Evolutionary conservation across 2,888 invertebrate genomes (phyloP).

Genomic region (Molorchus minor): DNA sequence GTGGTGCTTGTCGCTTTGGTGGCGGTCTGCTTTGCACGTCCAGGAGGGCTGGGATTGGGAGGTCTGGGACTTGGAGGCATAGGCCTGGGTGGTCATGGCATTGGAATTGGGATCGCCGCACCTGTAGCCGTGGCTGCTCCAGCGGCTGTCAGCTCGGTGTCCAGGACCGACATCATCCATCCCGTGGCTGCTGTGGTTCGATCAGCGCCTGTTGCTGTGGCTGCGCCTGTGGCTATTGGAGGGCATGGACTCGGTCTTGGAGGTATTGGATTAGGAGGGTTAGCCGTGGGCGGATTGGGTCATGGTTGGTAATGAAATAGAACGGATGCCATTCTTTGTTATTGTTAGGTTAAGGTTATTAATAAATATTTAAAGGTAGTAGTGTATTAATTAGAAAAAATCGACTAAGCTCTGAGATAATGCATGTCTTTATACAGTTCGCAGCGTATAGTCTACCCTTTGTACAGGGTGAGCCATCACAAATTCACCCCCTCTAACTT

Average conservation of each 20-base stretch:
- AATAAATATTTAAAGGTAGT: no score
- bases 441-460: no score
- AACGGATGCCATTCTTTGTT: no score
- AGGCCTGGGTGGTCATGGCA: constrained; percentile 8
- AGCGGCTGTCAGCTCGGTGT: constrained; percentile 26
- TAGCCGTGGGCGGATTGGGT: not conserved
- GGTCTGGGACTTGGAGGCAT: no score
- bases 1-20: constrained; percentile 60
- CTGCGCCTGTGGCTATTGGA: not conserved
- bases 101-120: constrained; percentile 31
- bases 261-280: constrained; percentile 10
- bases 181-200: constrained; percentile 16
- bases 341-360: no score
- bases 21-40: constrained; percentile 67
- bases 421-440: no score
- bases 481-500: no score
- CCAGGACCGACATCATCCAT: constrained; percentile 21
- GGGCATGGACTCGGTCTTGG: not conserved
- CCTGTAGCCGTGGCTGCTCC: constrained; percentile 33
- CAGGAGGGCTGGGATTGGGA: constrained; percentile 54
- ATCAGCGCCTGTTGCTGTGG: constrained; percentile 13
- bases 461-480: no score
- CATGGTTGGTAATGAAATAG: constrained; percentile 3
- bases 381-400: no score
- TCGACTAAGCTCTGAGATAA: no score